These are phyloP conservation scores for Esox lucius DNA, from an alignment of 2,797 vertebrate species.

Conservation along the genomic window DNA sequence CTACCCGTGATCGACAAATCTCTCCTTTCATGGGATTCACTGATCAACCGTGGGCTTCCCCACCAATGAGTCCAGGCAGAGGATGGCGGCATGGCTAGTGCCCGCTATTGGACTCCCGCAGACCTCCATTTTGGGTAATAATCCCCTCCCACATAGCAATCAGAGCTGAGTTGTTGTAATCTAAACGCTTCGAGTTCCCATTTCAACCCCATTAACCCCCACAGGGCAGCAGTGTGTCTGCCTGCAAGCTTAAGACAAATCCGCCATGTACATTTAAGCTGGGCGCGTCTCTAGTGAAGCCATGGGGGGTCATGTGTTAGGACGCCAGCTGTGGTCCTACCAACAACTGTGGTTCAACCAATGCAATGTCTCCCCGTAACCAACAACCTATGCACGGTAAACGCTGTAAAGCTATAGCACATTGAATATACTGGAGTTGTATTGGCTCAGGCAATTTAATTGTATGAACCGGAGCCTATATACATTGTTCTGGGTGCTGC, in stretches of 20 bases:
- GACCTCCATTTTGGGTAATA: constrained; percentile 51
- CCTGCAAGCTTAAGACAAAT: constrained; percentile 47
- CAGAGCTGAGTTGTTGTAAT: constrained; percentile 44
- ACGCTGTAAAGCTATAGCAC: not conserved
- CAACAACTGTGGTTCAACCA: constrained; percentile 22
- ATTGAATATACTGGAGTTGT: not conserved
- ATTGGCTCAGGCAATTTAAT: not conserved
- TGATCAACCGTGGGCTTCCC: not conserved
- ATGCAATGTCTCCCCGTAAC: not conserved
- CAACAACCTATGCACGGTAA: not conserved
- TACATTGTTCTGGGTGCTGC: not conserved
- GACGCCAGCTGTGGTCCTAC: constrained; percentile 46
- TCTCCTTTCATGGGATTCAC: too few relatives aligned
- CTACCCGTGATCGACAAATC: constrained; percentile 20
- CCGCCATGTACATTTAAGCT: constrained; percentile 50
- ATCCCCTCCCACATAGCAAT: constrained; percentile 50
- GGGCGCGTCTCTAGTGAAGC: constrained; percentile 46
- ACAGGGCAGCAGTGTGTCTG: constrained; percentile 25
- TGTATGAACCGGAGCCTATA: not conserved
- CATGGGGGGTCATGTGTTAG: constrained; percentile 36
- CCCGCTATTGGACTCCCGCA: constrained; percentile 32
- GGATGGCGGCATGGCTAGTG: not conserved
- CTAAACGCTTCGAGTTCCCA: constrained; percentile 50
- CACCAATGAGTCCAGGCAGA: not conserved
- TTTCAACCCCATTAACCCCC: constrained; percentile 53